A percentile compares a stretch with the other conserved stretches of the same genome.
Evolutionary conservation across 1,140 invertebrate genomes (phyloP).

Genomic region (Nephila pilipes): DNA sequence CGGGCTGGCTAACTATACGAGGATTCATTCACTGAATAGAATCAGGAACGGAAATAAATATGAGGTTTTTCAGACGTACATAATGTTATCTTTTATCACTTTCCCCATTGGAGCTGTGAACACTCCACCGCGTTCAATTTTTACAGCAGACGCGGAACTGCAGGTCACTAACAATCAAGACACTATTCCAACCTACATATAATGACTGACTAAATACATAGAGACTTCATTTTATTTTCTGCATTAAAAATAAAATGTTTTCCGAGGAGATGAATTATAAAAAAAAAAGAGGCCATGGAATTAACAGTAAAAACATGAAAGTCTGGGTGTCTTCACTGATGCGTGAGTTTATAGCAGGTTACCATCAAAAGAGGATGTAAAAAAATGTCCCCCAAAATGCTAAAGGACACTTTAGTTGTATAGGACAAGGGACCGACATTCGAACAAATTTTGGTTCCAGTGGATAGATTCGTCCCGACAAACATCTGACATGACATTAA

Average conservation of each 20-base stretch:
- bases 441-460: neutral
- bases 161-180: constrained; percentile 32
- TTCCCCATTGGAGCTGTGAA: constrained; percentile 18
- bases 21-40: constrained; percentile 8
- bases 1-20: neutral
- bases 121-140: neutral
- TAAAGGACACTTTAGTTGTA: neutral
- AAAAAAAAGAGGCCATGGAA: neutral
- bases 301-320: neutral
- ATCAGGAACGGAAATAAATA: neutral
- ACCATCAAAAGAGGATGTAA: neutral
- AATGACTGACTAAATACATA: neutral
- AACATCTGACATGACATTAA: neutral
- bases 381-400: neutral
- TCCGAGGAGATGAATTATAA: neutral
- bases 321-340: neutral
- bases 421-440: neutral
- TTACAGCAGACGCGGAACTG: constrained; percentile 1
- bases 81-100: constrained; percentile 41
- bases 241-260: neutral
- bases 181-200: neutral
- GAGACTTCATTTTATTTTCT: neutral
- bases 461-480: neutral
- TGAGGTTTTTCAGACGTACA: neutral
- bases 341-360: neutral